These are phyloP conservation scores for Oreochromis spilurus DNA, from an alignment of 2,113 vertebrate species.

Conservation along the genomic window DNA sequence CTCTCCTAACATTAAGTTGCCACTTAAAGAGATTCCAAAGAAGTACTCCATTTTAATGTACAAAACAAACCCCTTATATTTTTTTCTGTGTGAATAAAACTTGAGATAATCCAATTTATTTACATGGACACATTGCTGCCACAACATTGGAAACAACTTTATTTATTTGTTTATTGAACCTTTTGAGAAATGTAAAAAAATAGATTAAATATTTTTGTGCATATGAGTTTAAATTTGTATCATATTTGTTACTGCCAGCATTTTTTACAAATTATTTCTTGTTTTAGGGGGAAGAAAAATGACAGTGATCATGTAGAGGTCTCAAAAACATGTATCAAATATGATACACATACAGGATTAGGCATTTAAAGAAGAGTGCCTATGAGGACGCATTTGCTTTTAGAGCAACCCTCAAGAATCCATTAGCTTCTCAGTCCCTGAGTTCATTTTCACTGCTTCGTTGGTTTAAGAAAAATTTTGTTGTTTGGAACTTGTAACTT, in stretches of 20 bases:
- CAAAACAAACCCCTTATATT: neutral
- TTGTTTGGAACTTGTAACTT: neutral
- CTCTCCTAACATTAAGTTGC: neutral
- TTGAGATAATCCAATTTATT: neutral
- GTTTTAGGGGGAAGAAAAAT: neutral
- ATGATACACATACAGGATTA: neutral
- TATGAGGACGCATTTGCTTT: fast-evolving
- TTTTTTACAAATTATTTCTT: neutral
- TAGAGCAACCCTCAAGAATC: neutral
- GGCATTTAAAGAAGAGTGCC: neutral
- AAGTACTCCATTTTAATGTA: neutral
- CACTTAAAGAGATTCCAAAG: neutral
- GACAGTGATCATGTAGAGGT: neutral
- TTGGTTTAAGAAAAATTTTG: neutral
- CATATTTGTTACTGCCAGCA: neutral
- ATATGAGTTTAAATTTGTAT: neutral
- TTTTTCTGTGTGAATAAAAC: neutral
- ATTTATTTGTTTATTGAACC: neutral
- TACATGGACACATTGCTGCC: neutral
- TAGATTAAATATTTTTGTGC: neutral
- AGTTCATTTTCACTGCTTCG: neutral
- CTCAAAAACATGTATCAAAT: neutral
- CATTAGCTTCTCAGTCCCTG: neutral
- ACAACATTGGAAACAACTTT: neutral
- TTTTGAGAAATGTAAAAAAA: neutral